Conservation (phyloP, 2,888 invertebrate genomes). For the Malachius bipustulatus region DNA sequence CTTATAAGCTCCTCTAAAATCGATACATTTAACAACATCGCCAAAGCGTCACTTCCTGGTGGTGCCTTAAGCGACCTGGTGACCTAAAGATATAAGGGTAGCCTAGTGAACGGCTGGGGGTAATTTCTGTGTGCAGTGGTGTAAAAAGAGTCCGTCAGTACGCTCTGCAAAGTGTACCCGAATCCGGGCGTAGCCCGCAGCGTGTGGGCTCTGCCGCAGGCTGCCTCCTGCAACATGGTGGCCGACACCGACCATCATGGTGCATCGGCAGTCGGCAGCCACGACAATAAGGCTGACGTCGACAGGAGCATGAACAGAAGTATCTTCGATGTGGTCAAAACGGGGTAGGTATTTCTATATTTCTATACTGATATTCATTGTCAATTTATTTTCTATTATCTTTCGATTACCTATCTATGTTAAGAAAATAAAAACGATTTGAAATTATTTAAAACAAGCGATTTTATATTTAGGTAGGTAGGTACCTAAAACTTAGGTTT, state of each 20-base stretch:
- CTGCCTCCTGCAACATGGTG: slow-evolving; percentile 69
- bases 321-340: slow-evolving; percentile 76
- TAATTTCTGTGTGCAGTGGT: too few species aligned
- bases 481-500: too few species aligned
- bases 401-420: too few species aligned
- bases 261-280: slow-evolving; percentile 32
- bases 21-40: too few species aligned
- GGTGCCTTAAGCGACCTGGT: too few species aligned
- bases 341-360: slow-evolving; percentile 58
- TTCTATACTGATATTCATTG: too few species aligned
- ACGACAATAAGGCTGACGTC: slow-evolving; percentile 38
- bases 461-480: not conserved
- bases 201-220: slow-evolving; percentile 77
- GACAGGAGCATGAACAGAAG: slow-evolving; percentile 46
- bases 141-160: slow-evolving; percentile 28
- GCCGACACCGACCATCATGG: slow-evolving; percentile 50
- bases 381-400: too few species aligned
- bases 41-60: too few species aligned
- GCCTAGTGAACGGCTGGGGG: too few species aligned
- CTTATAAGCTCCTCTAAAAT: too few species aligned
- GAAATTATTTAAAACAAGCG: not conserved
- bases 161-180: slow-evolving; percentile 53
- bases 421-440: too few species aligned
- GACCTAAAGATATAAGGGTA: too few species aligned
- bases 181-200: slow-evolving; percentile 84